Conservation (phyloP, 1,140 invertebrate species). For the Trachymyrmex cornetzi region DNA sequence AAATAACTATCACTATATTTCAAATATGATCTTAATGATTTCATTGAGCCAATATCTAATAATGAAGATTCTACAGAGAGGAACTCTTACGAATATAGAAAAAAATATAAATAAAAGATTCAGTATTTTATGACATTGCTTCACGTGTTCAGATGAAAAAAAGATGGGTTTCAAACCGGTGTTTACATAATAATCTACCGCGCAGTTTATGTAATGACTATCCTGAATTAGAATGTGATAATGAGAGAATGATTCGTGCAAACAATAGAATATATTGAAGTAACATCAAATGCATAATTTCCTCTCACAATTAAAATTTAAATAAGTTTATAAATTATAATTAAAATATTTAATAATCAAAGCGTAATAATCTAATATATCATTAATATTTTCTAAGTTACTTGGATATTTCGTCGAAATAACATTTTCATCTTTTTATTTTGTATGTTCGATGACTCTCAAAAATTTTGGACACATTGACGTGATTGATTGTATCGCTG, state of each 20-base stretch:
- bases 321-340: not conserved
- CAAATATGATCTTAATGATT: not conserved
- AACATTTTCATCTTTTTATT: not conserved
- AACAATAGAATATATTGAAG: not conserved
- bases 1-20: not conserved
- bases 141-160: not conserved
- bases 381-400: not conserved
- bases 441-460: not conserved
- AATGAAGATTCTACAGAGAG: not conserved
- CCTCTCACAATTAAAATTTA: not conserved
- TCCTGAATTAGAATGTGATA: not conserved
- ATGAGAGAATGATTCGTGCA: not conserved
- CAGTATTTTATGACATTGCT: not conserved
- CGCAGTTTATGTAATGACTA: slow-evolving; percentile 1
- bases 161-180: not conserved
- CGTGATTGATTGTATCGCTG: not conserved
- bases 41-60: not conserved
- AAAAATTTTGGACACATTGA: not conserved
- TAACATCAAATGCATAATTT: not conserved
- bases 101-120: not conserved
- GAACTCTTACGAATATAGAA: not conserved
- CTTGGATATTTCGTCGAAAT: not conserved
- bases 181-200: slow-evolving; percentile 10
- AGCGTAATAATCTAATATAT: not conserved
- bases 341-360: not conserved